phyloP scores from a whole-genome alignment of 2,888 invertebrate species.

The Micropterix aruncella region DNA sequence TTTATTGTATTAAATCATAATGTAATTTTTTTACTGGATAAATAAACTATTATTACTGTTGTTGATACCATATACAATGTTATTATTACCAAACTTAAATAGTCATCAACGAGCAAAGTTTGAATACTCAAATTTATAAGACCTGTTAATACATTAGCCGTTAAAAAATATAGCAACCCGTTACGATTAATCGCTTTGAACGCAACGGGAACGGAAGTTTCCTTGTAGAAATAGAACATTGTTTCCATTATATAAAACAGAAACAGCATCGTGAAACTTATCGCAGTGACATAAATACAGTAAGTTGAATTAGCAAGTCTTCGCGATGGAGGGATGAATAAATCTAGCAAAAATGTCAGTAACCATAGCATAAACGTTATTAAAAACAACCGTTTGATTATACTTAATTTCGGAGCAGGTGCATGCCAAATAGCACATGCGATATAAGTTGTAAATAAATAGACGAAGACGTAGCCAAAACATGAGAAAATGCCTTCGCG shows the following conservation, averaged over 20 bases:
- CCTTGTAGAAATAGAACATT: constrained; percentile 20
- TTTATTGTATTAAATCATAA: too few species aligned
- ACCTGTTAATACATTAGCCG: constrained; percentile 77
- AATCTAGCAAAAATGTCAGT: constrained; percentile 29
- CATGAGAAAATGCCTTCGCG: constrained; percentile 82
- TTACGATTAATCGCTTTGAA: constrained; percentile 65
- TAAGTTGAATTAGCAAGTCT: constrained; percentile 75
- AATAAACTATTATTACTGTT: constrained; percentile 20
- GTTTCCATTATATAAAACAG: constrained; percentile 42
- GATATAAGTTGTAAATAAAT: constrained; percentile 56
- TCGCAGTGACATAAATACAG: constrained; percentile 58
- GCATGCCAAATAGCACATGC: constrained; percentile 36
- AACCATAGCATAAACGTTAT: constrained; percentile 24
- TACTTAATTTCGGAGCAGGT: constrained; percentile 15
- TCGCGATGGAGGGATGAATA: constrained; percentile 52
- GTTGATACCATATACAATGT: constrained; percentile 41
- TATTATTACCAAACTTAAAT: constrained; percentile 36
- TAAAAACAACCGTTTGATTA: constrained; percentile 14
- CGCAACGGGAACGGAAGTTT: constrained; percentile 35
- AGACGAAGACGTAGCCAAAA: constrained; percentile 74
- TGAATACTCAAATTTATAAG: constrained; percentile 56
- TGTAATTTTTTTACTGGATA: constrained; percentile 30
- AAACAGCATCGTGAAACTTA: constrained; percentile 40
- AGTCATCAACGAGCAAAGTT: constrained; percentile 37
- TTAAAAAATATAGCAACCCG: constrained; percentile 70